Evolutionary conservation across 2,888 invertebrate species (phyloP).

Genomic region (Diarsia dahlii): DNA sequence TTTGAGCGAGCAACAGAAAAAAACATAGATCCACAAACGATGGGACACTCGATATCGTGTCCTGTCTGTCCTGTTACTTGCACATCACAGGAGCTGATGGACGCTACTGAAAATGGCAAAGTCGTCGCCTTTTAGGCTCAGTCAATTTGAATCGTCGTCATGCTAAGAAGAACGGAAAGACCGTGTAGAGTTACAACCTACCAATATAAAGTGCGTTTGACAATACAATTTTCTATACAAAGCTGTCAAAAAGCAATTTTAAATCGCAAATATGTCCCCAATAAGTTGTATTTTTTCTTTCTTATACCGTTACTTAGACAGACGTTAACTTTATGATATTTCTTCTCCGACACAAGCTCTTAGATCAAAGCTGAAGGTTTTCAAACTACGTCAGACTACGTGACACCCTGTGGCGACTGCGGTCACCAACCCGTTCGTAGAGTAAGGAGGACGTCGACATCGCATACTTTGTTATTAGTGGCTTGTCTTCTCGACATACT

Average conservation of each 20-base stretch:
- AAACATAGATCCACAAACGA: too few relatives aligned
- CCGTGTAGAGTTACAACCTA: too few relatives aligned
- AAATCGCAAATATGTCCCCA: neutral
- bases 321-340: too few relatives aligned
- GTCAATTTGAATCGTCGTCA: too few relatives aligned
- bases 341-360: too few relatives aligned
- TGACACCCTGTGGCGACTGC: slow-evolving; percentile 19
- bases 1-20: neutral
- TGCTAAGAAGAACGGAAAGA: too few relatives aligned
- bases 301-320: too few relatives aligned
- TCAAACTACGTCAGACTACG: slow-evolving; percentile 22
- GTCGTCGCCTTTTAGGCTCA: too few relatives aligned
- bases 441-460: slow-evolving; percentile 17
- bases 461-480: slow-evolving; percentile 2
- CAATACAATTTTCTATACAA: neutral
- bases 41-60: too few relatives aligned
- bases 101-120: too few relatives aligned
- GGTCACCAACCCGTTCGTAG: slow-evolving; percentile 37
- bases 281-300: neutral
- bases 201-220: neutral
- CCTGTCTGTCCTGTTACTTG: too few relatives aligned
- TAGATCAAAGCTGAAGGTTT: slow-evolving; percentile 12
- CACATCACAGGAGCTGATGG: too few relatives aligned
- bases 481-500: neutral
- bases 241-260: neutral